Evolutionary conservation across 2,888 invertebrate species (phyloP), one percentile per base, ranked within the genome.

Genomic region (Coenonympha glycerion): DNA sequence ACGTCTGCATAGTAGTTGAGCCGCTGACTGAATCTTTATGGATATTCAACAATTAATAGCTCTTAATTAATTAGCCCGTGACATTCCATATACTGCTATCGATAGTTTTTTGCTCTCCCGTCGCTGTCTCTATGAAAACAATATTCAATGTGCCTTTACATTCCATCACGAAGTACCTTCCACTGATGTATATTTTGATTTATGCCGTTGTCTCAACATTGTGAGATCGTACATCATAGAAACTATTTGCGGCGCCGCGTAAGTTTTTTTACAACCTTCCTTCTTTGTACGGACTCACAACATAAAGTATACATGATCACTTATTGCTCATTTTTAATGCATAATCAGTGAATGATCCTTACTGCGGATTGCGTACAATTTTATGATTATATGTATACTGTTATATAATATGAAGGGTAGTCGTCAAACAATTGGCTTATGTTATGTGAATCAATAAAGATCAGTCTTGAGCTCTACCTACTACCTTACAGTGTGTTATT

Each of bases 61-160:
- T 71, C 68, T 75, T 75, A 77, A 79, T 79, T 79, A 80, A 79
- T 80, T 79, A 66, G 67, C 68, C 68, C 63, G 70, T 68, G 67
- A 67, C 75, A 72, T 74, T 69, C 69, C 57, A 60, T 55, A 58
- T 64, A 60, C 55, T 58, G 57, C 57, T 56, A 56, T 34, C 22
- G 63, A 54, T 58, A 60, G 61, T 76, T 75, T 76, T 75, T 76
- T 63, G 58, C 41, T 58, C 50, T 56, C 50, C 61, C 59, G 53
- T 41, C 47, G 49, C 57, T 56, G 55, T 52, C 54, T 56, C 54
- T 56, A 65, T 63, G 63, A 65, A 65, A 68, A 65, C 65, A 58
- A 48, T 49, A 52, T 63, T 68, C 63, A 67, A 65, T 66, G 46
- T 41, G 58, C 60, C 49, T 60, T 62, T 57, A 63, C 64, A 72